Base-by-base conservation (phyloP, 2,113 vertebrate genomes). In the Corydoras sp. region DNA sequence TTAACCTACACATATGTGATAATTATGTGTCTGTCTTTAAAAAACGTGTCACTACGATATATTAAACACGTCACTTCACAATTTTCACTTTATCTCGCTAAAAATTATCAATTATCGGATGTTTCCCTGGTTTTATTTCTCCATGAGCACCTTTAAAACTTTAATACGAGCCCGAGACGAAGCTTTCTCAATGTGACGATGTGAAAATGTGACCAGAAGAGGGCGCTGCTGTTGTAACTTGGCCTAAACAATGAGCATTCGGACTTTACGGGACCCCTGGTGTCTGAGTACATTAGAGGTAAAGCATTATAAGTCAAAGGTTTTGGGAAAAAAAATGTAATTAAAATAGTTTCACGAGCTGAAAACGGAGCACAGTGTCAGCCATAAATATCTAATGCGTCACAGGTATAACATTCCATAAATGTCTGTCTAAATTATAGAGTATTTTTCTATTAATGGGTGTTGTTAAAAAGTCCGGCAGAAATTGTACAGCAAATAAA, bases 151-250 rank as follows among this genome's bases (percentile, higher is more conserved):
- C 18, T 24, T 24, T 24, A 24, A 24, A 24, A 24, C 18, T 24
- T 24, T 24, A 24, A 24, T 24, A 24, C 18, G 18, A 24, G 18
- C 18, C 18, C 18, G 18, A 24, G 18, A 24, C 18, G 18, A 24
- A 24, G 18, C 18, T 2, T 24, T 24, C 18, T 24, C 18, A 24
- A 24, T 24, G 18, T 24, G 18, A 24, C 18, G 18, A 24, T 11
- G 11, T 51, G 49, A 9, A 51, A 9, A 51, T 51, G 7, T 51
- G 14, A 30, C 58, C 18, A 68, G 86, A 87, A 88, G 85, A 78
- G 80, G 87, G 83, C 80, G 83, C 80, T 68, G 65, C 80, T 63
- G 83, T 71, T 74, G 75, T 76, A 74, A 58, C n/a, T 69, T 49
- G 15, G 62, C 31, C 73, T 14, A 68, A 63, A 67, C 50, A 58